Evolutionary conservation across 2,797 vertebrate genomes (phyloP).

Genomic region (Labeo calbasu): DNA sequence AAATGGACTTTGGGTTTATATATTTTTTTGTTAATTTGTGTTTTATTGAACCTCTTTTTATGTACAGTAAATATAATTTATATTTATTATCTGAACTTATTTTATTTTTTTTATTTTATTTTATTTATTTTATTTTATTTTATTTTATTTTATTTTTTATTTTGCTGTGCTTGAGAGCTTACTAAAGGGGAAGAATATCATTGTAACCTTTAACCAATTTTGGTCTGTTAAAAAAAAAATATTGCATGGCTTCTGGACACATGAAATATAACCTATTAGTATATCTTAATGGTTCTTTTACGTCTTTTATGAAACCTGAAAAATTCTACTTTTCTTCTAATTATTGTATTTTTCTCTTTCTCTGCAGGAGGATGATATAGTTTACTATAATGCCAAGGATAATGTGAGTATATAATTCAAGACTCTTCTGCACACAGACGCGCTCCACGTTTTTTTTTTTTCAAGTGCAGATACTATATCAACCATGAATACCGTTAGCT

Average conservation of each 20-base stretch:
- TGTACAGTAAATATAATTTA: no score
- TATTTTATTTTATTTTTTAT: background rate
- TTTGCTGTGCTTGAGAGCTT: background rate
- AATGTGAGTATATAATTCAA: conserved; percentile 55
- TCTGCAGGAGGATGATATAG: conserved; percentile 52
- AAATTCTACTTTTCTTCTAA: background rate
- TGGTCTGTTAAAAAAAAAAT: background rate
- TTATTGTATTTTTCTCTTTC: conserved; percentile 29
- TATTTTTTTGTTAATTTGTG: no score
- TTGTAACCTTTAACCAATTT: no score
- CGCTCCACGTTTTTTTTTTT: background rate
- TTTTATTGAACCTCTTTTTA: no score
- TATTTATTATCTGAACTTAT: no score
- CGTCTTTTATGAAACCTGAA: background rate
- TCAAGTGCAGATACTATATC: background rate
- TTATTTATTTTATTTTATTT: background rate
- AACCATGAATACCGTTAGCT: background rate
- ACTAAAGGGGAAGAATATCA: background rate
- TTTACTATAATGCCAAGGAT: conserved; percentile 64
- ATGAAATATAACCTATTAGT: background rate
- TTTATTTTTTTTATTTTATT: background rate
- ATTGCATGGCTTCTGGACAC: background rate
- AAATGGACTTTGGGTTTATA: no score
- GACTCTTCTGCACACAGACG: background rate
- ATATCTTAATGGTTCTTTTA: background rate